phyloP scores from a whole-genome alignment of 2,113 vertebrate genomes.

The Platichthys flesus region DNA sequence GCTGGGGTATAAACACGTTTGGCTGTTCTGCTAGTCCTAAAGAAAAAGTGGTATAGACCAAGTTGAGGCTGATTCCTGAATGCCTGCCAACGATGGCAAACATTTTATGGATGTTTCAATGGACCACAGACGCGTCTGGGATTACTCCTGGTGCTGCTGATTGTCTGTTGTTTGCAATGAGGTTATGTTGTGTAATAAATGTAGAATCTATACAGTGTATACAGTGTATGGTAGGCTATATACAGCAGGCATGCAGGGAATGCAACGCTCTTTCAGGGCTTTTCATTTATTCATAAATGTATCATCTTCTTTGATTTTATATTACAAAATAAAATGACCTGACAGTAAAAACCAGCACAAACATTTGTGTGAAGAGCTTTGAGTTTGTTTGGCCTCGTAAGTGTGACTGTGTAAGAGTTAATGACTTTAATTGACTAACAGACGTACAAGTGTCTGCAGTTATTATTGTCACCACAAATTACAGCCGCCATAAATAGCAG shows the following conservation, averaged over 20 bases:
- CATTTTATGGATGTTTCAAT: too few species aligned
- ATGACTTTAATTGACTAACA: slow-evolving; percentile 50
- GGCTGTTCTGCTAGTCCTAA: not conserved
- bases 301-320: not conserved
- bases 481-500: slow-evolving; percentile 68
- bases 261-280: too few species aligned
- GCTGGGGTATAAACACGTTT: not conserved
- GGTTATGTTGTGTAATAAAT: too few species aligned
- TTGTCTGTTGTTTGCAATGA: too few species aligned
- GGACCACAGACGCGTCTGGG: too few species aligned
- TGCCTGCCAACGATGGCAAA: too few species aligned
- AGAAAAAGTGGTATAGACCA: too few species aligned
- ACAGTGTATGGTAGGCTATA: too few species aligned
- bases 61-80: too few species aligned
- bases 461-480: slow-evolving; percentile 67
- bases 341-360: not conserved
- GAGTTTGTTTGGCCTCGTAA: slow-evolving; percentile 18
- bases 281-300: not conserved
- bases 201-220: too few species aligned
- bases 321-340: not conserved
- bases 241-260: too few species aligned
- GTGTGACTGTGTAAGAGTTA: slow-evolving; percentile 42
- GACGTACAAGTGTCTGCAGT: slow-evolving; percentile 51
- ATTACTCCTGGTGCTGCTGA: too few species aligned
- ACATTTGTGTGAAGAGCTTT: not conserved